Base-by-base conservation (phyloP, 2,888 invertebrate species). In the Eurytoma californica region DNA sequence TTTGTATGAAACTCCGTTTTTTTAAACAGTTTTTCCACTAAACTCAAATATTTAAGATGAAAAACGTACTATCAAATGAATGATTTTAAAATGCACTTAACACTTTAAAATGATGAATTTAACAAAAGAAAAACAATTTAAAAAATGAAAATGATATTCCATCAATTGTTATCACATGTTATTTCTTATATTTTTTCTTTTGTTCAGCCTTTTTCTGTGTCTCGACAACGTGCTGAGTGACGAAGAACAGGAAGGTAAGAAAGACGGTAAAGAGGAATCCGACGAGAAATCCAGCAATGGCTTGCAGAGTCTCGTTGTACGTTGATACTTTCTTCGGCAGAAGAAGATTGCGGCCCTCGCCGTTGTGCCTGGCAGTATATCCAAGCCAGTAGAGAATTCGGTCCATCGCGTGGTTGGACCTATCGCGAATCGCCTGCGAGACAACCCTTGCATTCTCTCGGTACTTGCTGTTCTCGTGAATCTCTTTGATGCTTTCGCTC, bases 321-420 rank as follows among this genome's bases (percentile, higher is more conserved):
- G 88, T 89, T 12, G 79, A 84, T 0, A 85, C 83, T 3, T 82
- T 82, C 39, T 79, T 83, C 0, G 86, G 82, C 4, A 80, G 70
- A 2, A 87, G 80, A n/a, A 88, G 82, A 75, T 86, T 85, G 3
- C 85, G 83, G 3, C 81, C 70, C 39, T 85, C 85, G 3, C 85
- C 85, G 61, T 83, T 85, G n/a, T 87, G 86, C 66, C 88, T 84
- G 0, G 87, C 88, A 5, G 85, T 72, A 69, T 88, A 88, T 63
- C 85, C 84, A 3, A 90, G 83, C 89, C 89, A 90, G 49, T 87
- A 89, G 12, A 85, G 68, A 13, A 90, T 83, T 13, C 87, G 85
- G 73, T 90, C 90, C 76, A 87, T 85, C 0, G 90, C 86, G 7
- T 89, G 89, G 78, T 87, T 85, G 28, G 87, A 84, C 70, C 87